A percentile compares a stretch with the other conserved stretches of the same genome.
Conservation (phyloP, 2,113 vertebrate species). For the Apeltes quadracus region DNA sequence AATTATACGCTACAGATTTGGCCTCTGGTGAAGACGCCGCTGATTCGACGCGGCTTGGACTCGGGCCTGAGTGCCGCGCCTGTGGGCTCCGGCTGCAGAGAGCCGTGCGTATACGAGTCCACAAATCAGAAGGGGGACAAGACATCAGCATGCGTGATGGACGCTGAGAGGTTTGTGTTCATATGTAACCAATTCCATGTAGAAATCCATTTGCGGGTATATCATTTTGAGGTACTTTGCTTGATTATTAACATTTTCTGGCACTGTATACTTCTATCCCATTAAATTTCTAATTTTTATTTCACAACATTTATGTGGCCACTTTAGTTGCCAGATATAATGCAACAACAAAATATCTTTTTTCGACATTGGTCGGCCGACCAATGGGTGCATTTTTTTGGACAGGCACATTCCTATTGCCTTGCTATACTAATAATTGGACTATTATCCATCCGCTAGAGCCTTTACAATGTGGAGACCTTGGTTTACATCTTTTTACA, state of each 20-base stretch:
- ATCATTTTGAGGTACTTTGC: not conserved
- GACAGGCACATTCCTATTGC: no score
- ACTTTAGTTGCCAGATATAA: not conserved
- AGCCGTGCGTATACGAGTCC: constrained; percentile 36
- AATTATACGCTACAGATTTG: constrained; percentile 81
- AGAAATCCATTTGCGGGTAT: not conserved
- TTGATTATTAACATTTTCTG: constrained; percentile 5
- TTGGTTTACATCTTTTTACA: not conserved
- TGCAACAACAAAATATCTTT: not conserved
- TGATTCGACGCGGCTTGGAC: constrained; percentile 74
- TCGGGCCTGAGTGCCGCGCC: constrained; percentile 53
- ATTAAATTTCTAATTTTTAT: constrained; percentile 1
- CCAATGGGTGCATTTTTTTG: no score
- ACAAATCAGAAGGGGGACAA: constrained; percentile 44
- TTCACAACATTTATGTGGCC: not conserved
- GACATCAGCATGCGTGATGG: constrained; percentile 44
- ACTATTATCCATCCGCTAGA: not conserved
- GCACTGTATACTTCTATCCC: not conserved
- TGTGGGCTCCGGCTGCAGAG: constrained; percentile 58
- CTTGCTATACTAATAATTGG: no score
- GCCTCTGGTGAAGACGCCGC: constrained; percentile 72
- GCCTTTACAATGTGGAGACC: not conserved
- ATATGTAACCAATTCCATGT: constrained; percentile 19
- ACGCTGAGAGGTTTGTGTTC: constrained; percentile 38
- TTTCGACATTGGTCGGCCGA: no score